Evolutionary conservation across 1,140 invertebrate genomes (phyloP), one percentile per base, ranked within the genome.

Genomic region (Stegodyphus mimosarum): DNA sequence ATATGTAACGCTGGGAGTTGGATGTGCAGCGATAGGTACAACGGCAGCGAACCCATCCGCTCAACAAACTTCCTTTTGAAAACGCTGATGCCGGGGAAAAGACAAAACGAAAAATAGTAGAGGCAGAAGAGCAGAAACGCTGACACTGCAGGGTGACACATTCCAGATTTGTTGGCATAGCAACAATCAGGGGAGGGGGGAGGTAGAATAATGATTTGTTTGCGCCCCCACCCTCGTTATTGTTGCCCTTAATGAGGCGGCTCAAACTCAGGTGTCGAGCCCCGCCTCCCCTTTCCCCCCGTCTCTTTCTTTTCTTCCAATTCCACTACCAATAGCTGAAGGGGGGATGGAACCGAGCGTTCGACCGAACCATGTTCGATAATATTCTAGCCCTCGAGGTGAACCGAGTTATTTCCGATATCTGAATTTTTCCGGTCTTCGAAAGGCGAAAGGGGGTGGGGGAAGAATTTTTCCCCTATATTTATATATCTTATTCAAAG

Each of bases 151-250:
- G 55, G 49, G 71, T 83, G 80, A 83, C 80, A 83, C 80, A 73
- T 83, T 67, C 80, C 80, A 83, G 80, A 83, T 83, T 83, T 83
- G 80, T 83, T 83, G 80, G 80, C 80, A 83, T 83, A 83, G 80
- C 80, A 83, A 83, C 80, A 83, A 83, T 83, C 80, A 83, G 52
- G 80, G 48, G 78, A 18, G 52, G 78, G 66, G 64, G 49, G 69
- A 51, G 60, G 70, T 60, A 51, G 80, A 83, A 83, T 83, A 83
- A 83, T 83, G 80, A 83, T 83, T 83, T 83, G 80, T 83, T 83
- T 83, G 80, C 80, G 55, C 51, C 69, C 33, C 71, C 80, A 60
- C 80, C 71, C 80, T 74, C 80, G 80, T 83, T 83, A 83, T 83
- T 83, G 80, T 83, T 83, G 80, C 13, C 63, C 80, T 83, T 83